Evolutionary conservation across 2,113 vertebrate genomes (phyloP).

Genomic region (Mobula birostris): DNA sequence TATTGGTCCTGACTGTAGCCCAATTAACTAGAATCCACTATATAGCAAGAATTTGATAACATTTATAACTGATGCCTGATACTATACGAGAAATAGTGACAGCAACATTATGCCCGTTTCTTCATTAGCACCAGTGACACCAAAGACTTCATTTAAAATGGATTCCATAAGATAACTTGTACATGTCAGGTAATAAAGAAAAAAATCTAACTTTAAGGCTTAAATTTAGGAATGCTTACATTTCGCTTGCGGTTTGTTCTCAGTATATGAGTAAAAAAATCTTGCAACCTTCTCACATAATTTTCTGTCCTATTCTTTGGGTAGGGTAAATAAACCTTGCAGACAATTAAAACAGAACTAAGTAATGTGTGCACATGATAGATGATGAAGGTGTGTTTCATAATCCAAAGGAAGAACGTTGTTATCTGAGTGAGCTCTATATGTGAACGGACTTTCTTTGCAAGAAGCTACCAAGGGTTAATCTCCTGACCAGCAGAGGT

Average conservation of each 20-base stretch:
- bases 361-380: not conserved
- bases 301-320: not conserved
- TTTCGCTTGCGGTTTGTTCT: not conserved
- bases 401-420: not conserved
- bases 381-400: not conserved
- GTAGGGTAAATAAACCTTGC: not conserved
- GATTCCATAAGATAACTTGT: not conserved
- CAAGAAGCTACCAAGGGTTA: not conserved
- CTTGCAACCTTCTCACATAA: not conserved
- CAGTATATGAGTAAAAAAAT: not conserved
- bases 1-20: no score
- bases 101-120: not conserved
- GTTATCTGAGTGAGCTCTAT: not conserved
- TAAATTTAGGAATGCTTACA: not conserved
- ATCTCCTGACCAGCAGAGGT: not conserved
- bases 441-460: no score
- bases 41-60: not conserved
- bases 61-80: not conserved
- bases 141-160: not conserved
- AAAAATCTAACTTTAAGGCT: not conserved
- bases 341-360: not conserved
- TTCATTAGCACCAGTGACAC: not conserved
- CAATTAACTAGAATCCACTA: no score
- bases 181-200: not conserved
- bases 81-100: not conserved